Conservation (phyloP, 1,140 invertebrate species). For the Caerostris extrusa region DNA sequence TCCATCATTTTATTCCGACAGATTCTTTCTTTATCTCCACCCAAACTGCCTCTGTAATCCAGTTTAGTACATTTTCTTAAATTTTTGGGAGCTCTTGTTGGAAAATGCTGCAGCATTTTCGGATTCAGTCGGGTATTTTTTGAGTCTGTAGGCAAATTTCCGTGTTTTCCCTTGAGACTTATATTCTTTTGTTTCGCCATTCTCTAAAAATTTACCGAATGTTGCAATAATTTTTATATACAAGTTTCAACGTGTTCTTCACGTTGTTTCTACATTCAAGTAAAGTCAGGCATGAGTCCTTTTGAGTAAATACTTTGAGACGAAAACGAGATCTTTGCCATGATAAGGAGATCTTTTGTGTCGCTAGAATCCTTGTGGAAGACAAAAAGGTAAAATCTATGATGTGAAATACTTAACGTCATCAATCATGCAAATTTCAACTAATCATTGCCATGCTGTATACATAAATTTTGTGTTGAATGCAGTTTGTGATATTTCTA, state of each 20-base stretch:
- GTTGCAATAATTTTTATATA: neutral
- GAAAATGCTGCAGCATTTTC: neutral
- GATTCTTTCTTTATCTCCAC: neutral
- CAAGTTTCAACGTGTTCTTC: neutral
- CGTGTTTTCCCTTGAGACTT: neutral
- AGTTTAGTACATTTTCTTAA: conserved; percentile 29
- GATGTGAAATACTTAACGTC: too few species aligned
- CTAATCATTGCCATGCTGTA: too few species aligned
- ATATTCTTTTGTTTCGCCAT: neutral
- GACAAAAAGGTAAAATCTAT: too few species aligned
- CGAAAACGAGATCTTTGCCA: too few species aligned
- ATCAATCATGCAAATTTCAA: too few species aligned
- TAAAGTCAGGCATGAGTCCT: too few species aligned
- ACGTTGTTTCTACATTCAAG: too few species aligned
- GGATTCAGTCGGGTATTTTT: neutral
- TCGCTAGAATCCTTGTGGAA: too few species aligned
- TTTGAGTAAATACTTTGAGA: neutral
- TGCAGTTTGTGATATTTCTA: too few species aligned
- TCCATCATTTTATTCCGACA: neutral
- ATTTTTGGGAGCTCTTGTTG: neutral
- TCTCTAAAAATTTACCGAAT: neutral
- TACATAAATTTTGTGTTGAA: too few species aligned
- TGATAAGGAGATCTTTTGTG: too few species aligned
- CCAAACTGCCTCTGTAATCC: neutral
- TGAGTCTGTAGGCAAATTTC: neutral